phyloP scores from a whole-genome alignment of 2,888 invertebrate genomes.

The Polylopha cassiicola region DNA sequence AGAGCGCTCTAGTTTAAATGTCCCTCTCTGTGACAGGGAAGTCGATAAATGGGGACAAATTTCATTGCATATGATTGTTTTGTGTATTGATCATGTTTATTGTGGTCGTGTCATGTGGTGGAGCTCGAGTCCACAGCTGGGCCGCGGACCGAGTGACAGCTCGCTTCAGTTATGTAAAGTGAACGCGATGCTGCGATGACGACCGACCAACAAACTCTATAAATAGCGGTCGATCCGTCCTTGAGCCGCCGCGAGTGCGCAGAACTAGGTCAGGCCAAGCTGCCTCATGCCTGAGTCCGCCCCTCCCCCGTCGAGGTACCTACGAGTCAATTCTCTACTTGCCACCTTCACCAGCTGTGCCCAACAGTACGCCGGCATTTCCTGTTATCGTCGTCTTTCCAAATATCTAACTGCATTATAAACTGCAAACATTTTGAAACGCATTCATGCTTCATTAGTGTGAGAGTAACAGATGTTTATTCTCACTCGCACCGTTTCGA shows the following conservation, averaged over 20 bases:
- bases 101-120: conserved; percentile 21
- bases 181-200: conserved; percentile 61
- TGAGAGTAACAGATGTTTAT: conserved; percentile 43
- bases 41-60: conserved; percentile 41
- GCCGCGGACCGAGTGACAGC: conserved; percentile 51
- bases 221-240: conserved; percentile 75
- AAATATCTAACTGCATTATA: conserved; percentile 25
- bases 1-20: conserved; percentile 35
- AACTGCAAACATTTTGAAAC: conserved; percentile 27
- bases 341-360: too few relatives aligned
- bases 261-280: conserved; percentile 70
- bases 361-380: too few relatives aligned
- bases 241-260: conserved; percentile 67
- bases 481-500: conserved; percentile 29
- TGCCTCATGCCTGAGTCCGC: conserved; percentile 49
- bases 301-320: conserved; percentile 35
- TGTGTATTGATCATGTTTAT: conserved; percentile 33
- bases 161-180: conserved; percentile 68
- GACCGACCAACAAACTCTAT: conserved; percentile 69
- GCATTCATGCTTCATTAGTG: background rate
- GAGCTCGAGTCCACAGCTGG: conserved; percentile 43
- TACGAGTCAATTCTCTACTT: too few relatives aligned
- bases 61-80: conserved; percentile 55
- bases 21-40: conserved; percentile 43
- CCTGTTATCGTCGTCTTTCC: conserved; percentile 32